Evolutionary conservation across 2,888 invertebrate genomes (phyloP), one percentile per base, ranked within the genome.

Genomic region (Axea sp.): DNA sequence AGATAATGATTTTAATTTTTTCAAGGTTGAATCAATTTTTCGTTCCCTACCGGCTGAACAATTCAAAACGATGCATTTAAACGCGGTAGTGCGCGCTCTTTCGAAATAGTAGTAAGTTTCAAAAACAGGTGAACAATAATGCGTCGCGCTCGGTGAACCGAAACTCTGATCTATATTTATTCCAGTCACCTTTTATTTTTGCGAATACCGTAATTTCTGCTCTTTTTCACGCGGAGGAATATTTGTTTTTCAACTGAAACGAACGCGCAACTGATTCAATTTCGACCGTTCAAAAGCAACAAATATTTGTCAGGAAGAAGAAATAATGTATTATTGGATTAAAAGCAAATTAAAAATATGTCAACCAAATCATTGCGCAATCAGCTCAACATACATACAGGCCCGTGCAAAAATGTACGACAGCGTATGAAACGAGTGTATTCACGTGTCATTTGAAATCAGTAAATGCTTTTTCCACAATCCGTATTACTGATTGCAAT

Each of bases 91-190:
- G 17, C 8, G 15, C 30, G 19, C 19, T 8, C 24, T 43, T 64
- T 43, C 31, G 19, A 28, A 62, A 41, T 31, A 5, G 33, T 35
- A 31, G 15, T 28, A 26, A 26, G 28, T 26, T 4, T 35, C 28
- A 55, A 65, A 65, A 55, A 62, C 65, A 55, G 45, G 45, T 45
- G 55, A 55, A 65, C 65, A 55, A 65, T 65, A 22, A 55, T 65
- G 30, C 37, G 55, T 47, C 30, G 55, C 22, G 24, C 41, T 49
- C 53, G 19, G 53, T 55, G 45, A 55, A 65, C 65, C 65, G 55
- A 65, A 35, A 47, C 53, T 55, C 28, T 22, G 45, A 24, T 35
- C 55, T 65, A 45, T 45, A 30, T 55, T 55, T 45, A 37, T 65
- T 65, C 45, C 35, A 43, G 55, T 33, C 55, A 28, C n/a, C 37